Base-by-base conservation (phyloP, 1,140 invertebrate genomes). In the Musca vetustissima region DNA sequence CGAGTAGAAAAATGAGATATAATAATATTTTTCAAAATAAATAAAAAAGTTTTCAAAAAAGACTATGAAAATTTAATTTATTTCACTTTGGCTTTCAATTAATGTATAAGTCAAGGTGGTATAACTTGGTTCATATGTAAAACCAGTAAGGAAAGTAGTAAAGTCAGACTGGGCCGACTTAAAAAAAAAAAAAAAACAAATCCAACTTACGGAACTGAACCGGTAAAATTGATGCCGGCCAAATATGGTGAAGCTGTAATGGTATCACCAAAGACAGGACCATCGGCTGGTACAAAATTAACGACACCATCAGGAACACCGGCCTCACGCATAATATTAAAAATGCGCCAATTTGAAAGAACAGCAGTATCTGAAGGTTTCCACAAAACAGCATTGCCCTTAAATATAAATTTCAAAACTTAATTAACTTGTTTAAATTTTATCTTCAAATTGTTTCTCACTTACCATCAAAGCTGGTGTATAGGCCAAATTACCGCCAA, bases 281-380 rank as follows among this genome's bases (percentile, higher is more conserved):
- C 96, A 83, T 97, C 93, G 4, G 94, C 90, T 1, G 98, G 98
- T 22, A 99, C 86, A 83, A 99, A 99, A 83, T 98, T 99, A 1
- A 99, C 96, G 28, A 99, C 93, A 59, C 97, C 98, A 21, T 95
- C 86, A 13, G 98, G 98, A 32, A 99, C 88, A 47, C 96, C 96
- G 8, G 93, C 96, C 84, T 98, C 96, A 64, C 89, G 87, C 84
- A 97, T 93, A 28, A 96, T 93, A 83, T 98, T 92, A 78, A 92
- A 99, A 65, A 97, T 94, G 65, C 89, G 88, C 89, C 96, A 99
- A 83, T 98, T 99, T 13, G 97, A 98, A 1, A 99, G 86, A 11
- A 99, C 80, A 25, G 98, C 97, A 4, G 97, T 99, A 80, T 99
- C 97, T 9, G 97, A 99, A 1, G 98, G 98, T 83, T 99, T 99